Conservation (phyloP, 2,113 vertebrate genomes). For the Corythornis madagascariensis region DNA sequence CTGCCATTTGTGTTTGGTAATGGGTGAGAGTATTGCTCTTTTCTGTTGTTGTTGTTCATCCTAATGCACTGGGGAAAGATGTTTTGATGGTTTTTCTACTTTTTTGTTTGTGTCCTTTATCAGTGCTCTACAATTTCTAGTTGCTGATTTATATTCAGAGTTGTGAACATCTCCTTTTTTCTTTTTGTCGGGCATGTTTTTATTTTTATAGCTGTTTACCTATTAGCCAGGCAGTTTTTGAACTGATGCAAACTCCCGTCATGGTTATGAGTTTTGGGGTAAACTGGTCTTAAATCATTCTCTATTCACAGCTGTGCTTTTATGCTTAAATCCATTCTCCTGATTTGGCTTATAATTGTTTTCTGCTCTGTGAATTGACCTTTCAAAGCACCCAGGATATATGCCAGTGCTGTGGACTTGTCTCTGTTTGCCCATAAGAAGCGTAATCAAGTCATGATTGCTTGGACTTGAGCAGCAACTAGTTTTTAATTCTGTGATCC, state of each 20-base stretch:
- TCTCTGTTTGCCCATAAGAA: slow-evolving; percentile 17
- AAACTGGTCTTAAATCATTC: background rate
- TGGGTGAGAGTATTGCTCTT: background rate
- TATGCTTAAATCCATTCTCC: background rate
- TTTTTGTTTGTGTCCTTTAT: background rate
- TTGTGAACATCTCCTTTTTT: slow-evolving; percentile 23
- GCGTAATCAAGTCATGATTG: slow-evolving; percentile 11
- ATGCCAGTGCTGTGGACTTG: background rate
- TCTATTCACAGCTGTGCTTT: background rate
- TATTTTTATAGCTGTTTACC: slow-evolving; percentile 33
- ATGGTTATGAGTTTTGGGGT: background rate
- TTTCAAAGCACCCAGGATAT: background rate
- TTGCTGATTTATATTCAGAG: slow-evolving; percentile 32
- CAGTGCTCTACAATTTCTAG: background rate
- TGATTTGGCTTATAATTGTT: slow-evolving; percentile 23
- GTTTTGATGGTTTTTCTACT: background rate
- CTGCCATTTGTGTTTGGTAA: background rate
- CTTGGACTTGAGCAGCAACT: slow-evolving; percentile 34
- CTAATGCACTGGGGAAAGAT: background rate
- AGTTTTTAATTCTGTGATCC: slow-evolving; percentile 48
- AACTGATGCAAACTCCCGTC: background rate
- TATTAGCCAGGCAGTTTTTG: background rate
- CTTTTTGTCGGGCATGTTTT: background rate
- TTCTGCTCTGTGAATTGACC: slow-evolving; percentile 1
- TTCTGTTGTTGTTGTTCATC: background rate